Evolutionary conservation across 1,140 invertebrate species (phyloP).

Genomic region (Galleria mellonella): DNA sequence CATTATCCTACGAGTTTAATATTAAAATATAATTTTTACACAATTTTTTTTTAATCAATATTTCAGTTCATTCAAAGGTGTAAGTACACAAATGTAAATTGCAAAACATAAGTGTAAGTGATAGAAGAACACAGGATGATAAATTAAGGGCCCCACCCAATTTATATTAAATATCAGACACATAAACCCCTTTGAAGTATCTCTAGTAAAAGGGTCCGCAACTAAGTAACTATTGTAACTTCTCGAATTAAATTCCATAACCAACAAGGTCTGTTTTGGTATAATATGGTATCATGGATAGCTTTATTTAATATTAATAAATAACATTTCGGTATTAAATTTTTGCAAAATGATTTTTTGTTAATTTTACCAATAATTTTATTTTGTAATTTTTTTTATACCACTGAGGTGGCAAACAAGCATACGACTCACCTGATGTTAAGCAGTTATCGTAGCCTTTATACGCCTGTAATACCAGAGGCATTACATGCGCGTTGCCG

Average conservation of each 20-base stretch:
- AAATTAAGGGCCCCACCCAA: constrained; percentile 3
- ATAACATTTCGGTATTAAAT: too few species aligned
- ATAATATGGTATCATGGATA: not conserved
- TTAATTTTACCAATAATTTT: too few species aligned
- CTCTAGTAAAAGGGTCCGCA: constrained; percentile 40
- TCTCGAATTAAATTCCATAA: constrained; percentile 53
- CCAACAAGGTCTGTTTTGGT: constrained; percentile 24
- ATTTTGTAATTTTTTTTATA: too few species aligned
- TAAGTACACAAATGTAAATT: too few species aligned
- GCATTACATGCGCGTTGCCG: too few species aligned
- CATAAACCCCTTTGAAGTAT: constrained; percentile 42
- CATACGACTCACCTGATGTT: too few species aligned
- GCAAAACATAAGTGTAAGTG: not conserved
- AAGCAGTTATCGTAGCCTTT: not conserved
- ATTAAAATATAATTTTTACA: not conserved
- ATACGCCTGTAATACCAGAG: too few species aligned
- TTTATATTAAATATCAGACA: constrained; percentile 42
- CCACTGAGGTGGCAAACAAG: too few species aligned
- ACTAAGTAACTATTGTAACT: constrained; percentile 46
- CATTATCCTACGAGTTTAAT: too few species aligned
- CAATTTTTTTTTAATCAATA: not conserved
- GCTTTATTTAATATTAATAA: too few species aligned
- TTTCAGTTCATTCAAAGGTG: too few species aligned
- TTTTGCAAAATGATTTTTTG: too few species aligned
- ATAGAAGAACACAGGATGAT: not conserved